Base-by-base conservation (phyloP, 2,113 vertebrate species). In the Gavia stellata region DNA sequence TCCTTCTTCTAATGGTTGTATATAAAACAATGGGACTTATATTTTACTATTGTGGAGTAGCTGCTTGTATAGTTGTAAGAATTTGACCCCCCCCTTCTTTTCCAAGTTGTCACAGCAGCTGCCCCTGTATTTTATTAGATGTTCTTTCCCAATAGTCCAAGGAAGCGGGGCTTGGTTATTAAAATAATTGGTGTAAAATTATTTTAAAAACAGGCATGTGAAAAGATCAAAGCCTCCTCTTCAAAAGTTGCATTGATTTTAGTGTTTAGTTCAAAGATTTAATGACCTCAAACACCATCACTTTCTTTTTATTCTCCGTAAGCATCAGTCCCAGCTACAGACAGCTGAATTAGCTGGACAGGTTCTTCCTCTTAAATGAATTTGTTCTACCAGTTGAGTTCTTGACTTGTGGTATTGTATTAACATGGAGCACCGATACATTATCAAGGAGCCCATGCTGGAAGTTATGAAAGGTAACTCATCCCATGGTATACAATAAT, bases 61-160 rank as follows among this genome's bases (percentile, higher is more conserved):
- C 96, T 93, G 81, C 93, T 96, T 96, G 89, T 90, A 65, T 93
- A 92, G 90, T 58, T 83, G 59, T 94, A 93, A 94, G 95, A 95
- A 73, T 87, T 94, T 86, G 70, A 92, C 40, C 49, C 81, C 40
- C 49, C 81, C 65, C 58, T 83, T 71, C 55, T 68, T 84, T 94
- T 90, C 79, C 86, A 93, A 91, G 83, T 82, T 71, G 91, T 91
- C 71, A 86, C 71, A 88, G 87, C 92, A 96, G 87, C 94, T 92
- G 81, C 80, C 91, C 79, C 89, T 88, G 45, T 86, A 90, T 92
- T 96, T 91, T 44, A 59, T 70, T 95, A 92, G 84, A 38, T 94
- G 59, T 86, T 89, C 88, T 81, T 95, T 79, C 87, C 87, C 81
- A 88, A 31, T 52, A 88, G 91, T 86, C 80, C 62, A 77, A 65